Percentiles rank a stretch among this genome's conserved stretches.
Conservation (phyloP, 2,797 vertebrate species). For the Oreortyx pictus region DNA sequence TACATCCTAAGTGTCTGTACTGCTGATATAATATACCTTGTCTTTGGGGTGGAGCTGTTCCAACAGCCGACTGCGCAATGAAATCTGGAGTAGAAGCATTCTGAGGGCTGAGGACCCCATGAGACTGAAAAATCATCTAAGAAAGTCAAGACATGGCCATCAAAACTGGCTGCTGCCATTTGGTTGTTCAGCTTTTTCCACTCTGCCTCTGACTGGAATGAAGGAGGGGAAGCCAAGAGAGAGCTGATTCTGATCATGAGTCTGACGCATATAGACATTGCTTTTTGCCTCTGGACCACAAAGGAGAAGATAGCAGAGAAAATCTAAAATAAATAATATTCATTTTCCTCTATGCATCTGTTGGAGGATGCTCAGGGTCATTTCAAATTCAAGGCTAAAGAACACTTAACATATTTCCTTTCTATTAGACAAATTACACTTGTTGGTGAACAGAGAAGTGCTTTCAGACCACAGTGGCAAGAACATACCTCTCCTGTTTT, state of each 20-base stretch:
- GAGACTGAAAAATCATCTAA: neutral
- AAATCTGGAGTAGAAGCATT: neutral
- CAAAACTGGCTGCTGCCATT: neutral
- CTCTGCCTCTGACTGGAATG: neutral
- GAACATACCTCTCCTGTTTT: neutral
- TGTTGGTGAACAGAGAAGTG: neutral
- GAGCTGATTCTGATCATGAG: neutral
- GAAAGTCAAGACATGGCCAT: neutral
- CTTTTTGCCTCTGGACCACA: neutral
- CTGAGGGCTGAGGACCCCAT: neutral
- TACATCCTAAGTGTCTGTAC: neutral
- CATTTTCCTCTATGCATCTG: neutral
- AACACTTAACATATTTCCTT: neutral
- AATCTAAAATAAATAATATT: neutral
- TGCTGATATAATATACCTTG: neutral
- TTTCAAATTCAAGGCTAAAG: neutral
- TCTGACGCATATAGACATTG: neutral
- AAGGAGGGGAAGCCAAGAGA: too few relatives aligned
- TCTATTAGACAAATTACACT: neutral
- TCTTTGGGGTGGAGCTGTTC: neutral
- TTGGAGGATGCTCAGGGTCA: neutral
- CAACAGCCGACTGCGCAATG: neutral
- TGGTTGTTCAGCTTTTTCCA: neutral
- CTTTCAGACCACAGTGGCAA: neutral
- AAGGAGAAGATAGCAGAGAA: neutral